phyloP scores from a whole-genome alignment of 2,888 invertebrate species.

The Flabesymbios commensalis region DNA sequence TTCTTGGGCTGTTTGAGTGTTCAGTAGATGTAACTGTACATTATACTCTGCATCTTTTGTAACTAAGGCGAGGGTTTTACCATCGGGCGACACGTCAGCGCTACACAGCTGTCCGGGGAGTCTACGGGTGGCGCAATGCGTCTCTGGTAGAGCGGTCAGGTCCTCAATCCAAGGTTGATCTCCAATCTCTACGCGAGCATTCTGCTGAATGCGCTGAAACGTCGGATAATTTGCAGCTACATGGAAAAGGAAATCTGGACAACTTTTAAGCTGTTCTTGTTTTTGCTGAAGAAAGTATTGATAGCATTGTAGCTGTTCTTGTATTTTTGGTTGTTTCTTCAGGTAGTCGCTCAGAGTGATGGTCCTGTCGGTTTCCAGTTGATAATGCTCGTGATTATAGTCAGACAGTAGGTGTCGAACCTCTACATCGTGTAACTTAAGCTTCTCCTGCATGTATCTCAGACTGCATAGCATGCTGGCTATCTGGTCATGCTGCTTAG shows the following conservation, averaged over 20 bases:
- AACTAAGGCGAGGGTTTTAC: slow-evolving; percentile 27
- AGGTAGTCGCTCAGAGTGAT: slow-evolving; percentile 29
- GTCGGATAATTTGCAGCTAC: slow-evolving; percentile 32
- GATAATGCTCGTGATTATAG: slow-evolving; percentile 29
- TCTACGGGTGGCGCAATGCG: slow-evolving; percentile 10
- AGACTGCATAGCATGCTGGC: slow-evolving; percentile 27
- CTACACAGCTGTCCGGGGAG: slow-evolving; percentile 18
- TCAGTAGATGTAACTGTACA: slow-evolving; percentile 18
- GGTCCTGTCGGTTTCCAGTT: slow-evolving; percentile 9
- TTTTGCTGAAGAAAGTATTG: slow-evolving; percentile 22
- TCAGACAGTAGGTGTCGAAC: slow-evolving; percentile 22
- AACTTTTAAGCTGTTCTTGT: slow-evolving; percentile 9
- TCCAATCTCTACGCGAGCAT: slow-evolving; percentile 22
- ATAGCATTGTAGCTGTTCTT: slow-evolving; percentile 23
- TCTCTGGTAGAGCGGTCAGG: slow-evolving; percentile 22
- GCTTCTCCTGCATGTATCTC: slow-evolving; percentile 21
- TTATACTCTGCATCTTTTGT: slow-evolving; percentile 20
- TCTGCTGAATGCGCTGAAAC: slow-evolving; percentile 22
- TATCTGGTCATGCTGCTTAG: slow-evolving; percentile 28
- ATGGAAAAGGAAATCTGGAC: slow-evolving; percentile 24
- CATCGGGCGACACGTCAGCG: slow-evolving; percentile 28
- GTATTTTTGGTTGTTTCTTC: slow-evolving; percentile 27
- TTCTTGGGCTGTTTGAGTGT: slow-evolving; percentile 15
- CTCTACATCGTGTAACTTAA: slow-evolving; percentile 14
- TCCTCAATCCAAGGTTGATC: slow-evolving; percentile 32